These are phyloP conservation scores for Rhyacophila brunnea DNA, from an alignment of 1,140 invertebrate genomes.

Conservation along the genomic window DNA sequence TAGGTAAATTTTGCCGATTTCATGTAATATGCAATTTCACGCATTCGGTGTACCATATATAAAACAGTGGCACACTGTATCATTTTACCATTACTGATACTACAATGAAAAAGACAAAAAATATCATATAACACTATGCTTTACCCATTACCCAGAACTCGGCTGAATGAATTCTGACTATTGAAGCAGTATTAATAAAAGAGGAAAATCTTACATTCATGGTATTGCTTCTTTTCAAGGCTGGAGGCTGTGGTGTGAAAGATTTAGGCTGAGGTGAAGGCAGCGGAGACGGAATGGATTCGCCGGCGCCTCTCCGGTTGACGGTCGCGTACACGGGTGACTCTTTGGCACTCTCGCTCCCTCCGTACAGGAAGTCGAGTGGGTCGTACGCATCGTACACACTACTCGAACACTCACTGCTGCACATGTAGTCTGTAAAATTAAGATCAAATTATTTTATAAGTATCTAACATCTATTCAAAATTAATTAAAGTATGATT, in stretches of 20 bases:
- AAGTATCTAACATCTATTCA: background rate
- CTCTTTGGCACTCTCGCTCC: slow-evolving; percentile 69
- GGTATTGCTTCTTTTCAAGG: slow-evolving; percentile 44
- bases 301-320: slow-evolving; percentile 61
- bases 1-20: no score
- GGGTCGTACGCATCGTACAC: slow-evolving; percentile 86
- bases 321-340: slow-evolving; percentile 76
- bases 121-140: no score
- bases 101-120: no score
- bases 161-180: no score
- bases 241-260: slow-evolving; percentile 42
- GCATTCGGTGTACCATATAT: no score
- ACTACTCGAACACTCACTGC: slow-evolving; percentile 64
- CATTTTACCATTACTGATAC: no score
- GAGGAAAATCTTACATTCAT: slow-evolving; percentile 39
- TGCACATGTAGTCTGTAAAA: slow-evolving; percentile 42
- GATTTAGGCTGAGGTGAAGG: slow-evolving; percentile 59
- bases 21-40: no score
- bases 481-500: no score
- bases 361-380: slow-evolving; percentile 79
- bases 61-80: no score
- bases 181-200: no score
- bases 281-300: slow-evolving; percentile 57
- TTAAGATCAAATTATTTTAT: background rate
- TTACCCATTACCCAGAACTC: no score